Conservation (phyloP, 2,113 vertebrate species). For the Perca schrenkii region DNA sequence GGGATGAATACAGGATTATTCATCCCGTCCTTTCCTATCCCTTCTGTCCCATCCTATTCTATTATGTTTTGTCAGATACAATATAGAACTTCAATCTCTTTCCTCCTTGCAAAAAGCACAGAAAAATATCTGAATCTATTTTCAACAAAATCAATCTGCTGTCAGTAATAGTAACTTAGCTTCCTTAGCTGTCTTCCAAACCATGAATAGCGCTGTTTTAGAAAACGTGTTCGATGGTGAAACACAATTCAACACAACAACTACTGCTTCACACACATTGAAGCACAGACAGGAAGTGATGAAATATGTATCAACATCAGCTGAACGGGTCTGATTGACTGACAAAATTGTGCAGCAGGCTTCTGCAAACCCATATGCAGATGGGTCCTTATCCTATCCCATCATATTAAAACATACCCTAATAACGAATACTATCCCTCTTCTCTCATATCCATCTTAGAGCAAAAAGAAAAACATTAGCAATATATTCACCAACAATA, state of each 20-base stretch:
- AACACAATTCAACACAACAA: too few relatives aligned
- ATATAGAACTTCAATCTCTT: background rate
- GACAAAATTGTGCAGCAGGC: background rate
- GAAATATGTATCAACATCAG: too few relatives aligned
- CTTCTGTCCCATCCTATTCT: background rate
- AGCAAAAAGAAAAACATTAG: background rate
- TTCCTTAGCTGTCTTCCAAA: background rate
- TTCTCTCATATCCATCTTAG: background rate
- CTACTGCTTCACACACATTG: too few relatives aligned
- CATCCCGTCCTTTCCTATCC: background rate
- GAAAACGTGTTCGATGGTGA: too few relatives aligned
- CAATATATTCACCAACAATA: background rate
- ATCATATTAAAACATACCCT: background rate
- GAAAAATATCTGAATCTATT: background rate
- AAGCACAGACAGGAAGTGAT: too few relatives aligned
- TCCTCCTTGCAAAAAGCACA: background rate
- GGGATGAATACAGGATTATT: background rate
- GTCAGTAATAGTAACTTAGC: background rate
- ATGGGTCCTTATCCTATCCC: background rate
- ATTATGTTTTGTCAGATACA: background rate
- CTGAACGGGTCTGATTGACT: too few relatives aligned
- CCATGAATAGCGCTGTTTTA: too few relatives aligned
- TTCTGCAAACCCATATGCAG: background rate
- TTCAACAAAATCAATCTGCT: background rate
- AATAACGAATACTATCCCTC: background rate